Evolutionary conservation across 2,797 vertebrate genomes (phyloP), one percentile per base, ranked within the genome.

Genomic region (Cossypha heuglini): DNA sequence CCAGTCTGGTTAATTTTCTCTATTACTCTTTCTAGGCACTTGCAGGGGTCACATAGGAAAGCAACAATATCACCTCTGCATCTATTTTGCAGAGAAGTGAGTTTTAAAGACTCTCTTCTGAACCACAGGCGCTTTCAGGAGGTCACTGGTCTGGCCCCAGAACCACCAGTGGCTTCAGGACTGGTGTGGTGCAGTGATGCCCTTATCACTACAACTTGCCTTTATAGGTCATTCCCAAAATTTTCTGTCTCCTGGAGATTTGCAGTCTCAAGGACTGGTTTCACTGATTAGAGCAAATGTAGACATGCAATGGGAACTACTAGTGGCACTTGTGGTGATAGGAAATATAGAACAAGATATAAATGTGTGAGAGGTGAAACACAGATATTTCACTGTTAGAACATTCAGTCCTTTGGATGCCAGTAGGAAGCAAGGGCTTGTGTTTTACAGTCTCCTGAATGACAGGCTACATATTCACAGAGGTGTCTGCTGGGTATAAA

Each of bases 271-370:
- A 68, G 29, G 35, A 42, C 6, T 6, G 10, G 7, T 55, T 9
- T 75, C 28, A n/a, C 29, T 37, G 69, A n/a, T 54, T 35, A n/a
- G 16, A 69, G 17, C 22, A n/a, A 49, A 4, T n/a, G 33, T 3
- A 38, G 37, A 17, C 22, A 33, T 4, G 1, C 0, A 1, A 11
- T 29, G 17, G 52, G 43, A 88, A 26, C 12, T 13, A 21, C 13
- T 11, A 43, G 31, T 10, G 55, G 7, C 16, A 25, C 21, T 62
- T 66, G 6, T 14, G 4, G 7, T 73, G n/a, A 13, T 31, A 61
- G 52, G 22, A 45, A 55, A 40, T 18, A 68, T 5, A 74, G 45
- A 68, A 10, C 14, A 68, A 59, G 7, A 13, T 16, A 33, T 2
- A n/a, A 5, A 16, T 13, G 2, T 24, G 11, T 26, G 31, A 82